Base-by-base conservation (phyloP, 92 coral and sea anemone genomes). In the Virgularia gustaviana region DNA sequence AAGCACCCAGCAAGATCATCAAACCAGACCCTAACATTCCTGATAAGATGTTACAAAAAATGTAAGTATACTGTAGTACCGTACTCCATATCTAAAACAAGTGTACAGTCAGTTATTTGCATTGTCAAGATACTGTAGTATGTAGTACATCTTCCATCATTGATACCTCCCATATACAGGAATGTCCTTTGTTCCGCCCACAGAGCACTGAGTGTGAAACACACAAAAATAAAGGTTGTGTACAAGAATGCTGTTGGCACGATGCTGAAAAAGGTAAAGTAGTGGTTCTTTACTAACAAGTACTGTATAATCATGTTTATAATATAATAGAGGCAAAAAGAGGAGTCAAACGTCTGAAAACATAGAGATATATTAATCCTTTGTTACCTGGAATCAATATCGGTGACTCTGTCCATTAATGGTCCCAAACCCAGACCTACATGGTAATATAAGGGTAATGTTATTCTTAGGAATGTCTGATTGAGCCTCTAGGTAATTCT, bases 171-270 rank as follows among this genome's bases (percentile, higher is more conserved):
- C 57, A 92, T 70, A 78, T 92, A 92, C 30, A 92, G 83, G 57
- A 72, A 89, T 62, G 75, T 63, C 54, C 98, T 82, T 79, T 92
- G 75, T 72, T 92, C 86, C 28, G 98, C 98, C 96, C 91, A 92
- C 87, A 92, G 65, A 11, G 98, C 98, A 82, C 98, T 89, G 85
- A 92, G 44, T 16, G 98, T 82, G 76, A 92, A 92, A 72, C 98
- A 92, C 42, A 80, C 83, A 64, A 92, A 92, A 65, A 92, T 85
- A 83, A 92, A 52, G 25, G 87, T 86, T 13, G 98, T 92, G 68
- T 88, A 89, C 84, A 92, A 75, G 83, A 92, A 92, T 12, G 98
- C 98, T 7, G 98, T 89, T 9, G 88, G 90, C 51, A 92, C 85
- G 33, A 92, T 89, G 86, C 98, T 92, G 82, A 12, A 85, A 58